A percentile compares a stretch with the other conserved stretches of the same genome.
Evolutionary conservation across 53 echinoderm and acorn worm genomes (phyloP).

Genomic region (Echinometra lucunter): DNA sequence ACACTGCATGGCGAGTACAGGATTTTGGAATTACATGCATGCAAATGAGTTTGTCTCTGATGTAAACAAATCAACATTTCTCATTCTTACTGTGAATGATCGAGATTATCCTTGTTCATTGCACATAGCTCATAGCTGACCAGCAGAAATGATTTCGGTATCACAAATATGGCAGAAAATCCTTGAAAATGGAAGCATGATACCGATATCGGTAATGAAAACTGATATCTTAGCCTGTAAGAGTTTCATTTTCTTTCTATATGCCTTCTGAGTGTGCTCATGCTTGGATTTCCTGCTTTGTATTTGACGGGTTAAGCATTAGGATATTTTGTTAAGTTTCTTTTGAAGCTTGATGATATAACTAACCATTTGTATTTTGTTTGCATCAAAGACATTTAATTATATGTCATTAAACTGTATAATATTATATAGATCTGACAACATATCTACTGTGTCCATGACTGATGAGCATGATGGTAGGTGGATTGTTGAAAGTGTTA

Average conservation of each 20-base stretch:
- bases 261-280: not conserved
- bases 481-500: too few relatives aligned
- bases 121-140: not conserved
- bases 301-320: not conserved
- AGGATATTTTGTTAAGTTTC: not conserved
- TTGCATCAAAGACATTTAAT: not conserved
- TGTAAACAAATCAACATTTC: not conserved
- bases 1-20: too few relatives aligned
- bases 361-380: not conserved
- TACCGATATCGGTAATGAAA: not conserved
- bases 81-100: not conserved
- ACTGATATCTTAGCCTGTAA: not conserved
- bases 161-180: not conserved
- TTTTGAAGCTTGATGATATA: not conserved
- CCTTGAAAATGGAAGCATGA: not conserved
- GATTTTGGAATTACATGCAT: too few relatives aligned
- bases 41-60: not conserved
- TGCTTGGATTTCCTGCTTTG: not conserved
- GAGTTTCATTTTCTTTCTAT: not conserved
- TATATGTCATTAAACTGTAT: too few relatives aligned
- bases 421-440: not conserved
- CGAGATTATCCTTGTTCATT: not conserved
- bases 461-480: not conserved
- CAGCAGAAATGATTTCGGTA: slow-evolving; percentile 1
- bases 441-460: not conserved